These are phyloP conservation scores for Clarias gariepinus DNA, from an alignment of 2,113 vertebrate species.

Conservation along the genomic window DNA sequence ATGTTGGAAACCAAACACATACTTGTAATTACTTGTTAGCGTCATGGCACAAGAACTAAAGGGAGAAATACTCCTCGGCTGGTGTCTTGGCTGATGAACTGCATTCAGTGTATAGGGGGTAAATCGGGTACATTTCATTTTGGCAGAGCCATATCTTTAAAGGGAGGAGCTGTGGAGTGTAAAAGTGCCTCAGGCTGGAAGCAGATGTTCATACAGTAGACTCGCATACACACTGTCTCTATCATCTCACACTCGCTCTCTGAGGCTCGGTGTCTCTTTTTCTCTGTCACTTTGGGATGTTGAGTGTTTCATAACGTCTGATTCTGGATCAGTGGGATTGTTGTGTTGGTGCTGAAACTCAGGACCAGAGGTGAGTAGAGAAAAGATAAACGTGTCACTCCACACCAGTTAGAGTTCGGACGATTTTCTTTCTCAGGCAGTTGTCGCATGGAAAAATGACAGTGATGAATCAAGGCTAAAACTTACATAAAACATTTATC, in stretches of 20 bases:
- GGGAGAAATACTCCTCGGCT: background rate
- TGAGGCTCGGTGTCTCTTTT: background rate
- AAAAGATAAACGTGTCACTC: no score
- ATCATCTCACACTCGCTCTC: background rate
- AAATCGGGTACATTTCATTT: no score
- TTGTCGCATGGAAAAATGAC: background rate
- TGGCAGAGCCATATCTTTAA: background rate
- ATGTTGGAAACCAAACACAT: background rate
- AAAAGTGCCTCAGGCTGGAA: background rate
- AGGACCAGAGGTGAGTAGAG: background rate
- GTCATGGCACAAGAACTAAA: background rate
- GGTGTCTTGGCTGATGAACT: background rate
- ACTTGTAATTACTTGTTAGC: slow-evolving; percentile 15
- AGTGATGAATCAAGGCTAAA: background rate
- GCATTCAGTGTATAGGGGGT: background rate
- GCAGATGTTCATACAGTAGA: background rate
- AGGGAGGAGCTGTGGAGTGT: background rate
- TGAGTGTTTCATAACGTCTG: background rate
- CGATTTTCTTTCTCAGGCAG: background rate
- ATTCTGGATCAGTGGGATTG: background rate
- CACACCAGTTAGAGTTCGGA: background rate
- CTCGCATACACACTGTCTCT: background rate
- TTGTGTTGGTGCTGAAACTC: background rate
- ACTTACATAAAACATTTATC: background rate
- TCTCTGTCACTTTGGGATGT: background rate